Base-by-base conservation (phyloP, 2,797 vertebrate species). In the Spinus olivaceus region DNA sequence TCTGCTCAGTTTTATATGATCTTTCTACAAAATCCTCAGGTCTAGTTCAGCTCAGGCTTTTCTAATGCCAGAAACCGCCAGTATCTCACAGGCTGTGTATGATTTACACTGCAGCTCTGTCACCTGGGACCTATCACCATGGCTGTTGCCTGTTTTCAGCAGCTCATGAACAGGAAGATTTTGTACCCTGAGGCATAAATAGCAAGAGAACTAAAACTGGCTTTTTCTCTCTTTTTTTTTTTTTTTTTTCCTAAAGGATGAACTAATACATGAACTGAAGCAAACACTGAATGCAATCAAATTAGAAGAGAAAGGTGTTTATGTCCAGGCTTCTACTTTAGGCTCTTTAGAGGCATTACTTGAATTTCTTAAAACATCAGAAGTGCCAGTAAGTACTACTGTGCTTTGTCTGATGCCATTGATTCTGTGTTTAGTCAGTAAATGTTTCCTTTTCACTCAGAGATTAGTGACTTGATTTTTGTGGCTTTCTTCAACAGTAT, bases 301-400 rank as follows among this genome's bases (percentile, higher is more conserved):
- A 69, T 97, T 99, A 95, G 99, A 99, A 98, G 99, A 99, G 96
- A 99, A 99, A 66, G 99, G 99, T 6, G 99, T 99, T 42, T 99
- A 99, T 50, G 99, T 99, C 32, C 99, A 99, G 97, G 99, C 99
- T 10, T 99, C 99, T 33, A 99, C 99, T 1, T 97, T 99, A 88
- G 99, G 99, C 14, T 99, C 99, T 22, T 98, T 99, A 95, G 99
- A 99, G 97, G 99, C 99, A 50, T 98, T 99, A 95, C 98, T 99
- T 86, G 99, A 99, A 98, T 99, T 99, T 97, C 97, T 99, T 63
- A 98, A 99, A 85, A 99, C 99, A 0, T 99, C 99, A 16, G 99
- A 99, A 98, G 99, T 99, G 96, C 99, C 99, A 22, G 99, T 99
- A 97, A 98, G 99, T 98, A 91, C 70, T 33, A 9, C 5, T 13